phyloP scores from a whole-genome alignment of 2,797 vertebrate species.

The Nannoperca obscura region DNA sequence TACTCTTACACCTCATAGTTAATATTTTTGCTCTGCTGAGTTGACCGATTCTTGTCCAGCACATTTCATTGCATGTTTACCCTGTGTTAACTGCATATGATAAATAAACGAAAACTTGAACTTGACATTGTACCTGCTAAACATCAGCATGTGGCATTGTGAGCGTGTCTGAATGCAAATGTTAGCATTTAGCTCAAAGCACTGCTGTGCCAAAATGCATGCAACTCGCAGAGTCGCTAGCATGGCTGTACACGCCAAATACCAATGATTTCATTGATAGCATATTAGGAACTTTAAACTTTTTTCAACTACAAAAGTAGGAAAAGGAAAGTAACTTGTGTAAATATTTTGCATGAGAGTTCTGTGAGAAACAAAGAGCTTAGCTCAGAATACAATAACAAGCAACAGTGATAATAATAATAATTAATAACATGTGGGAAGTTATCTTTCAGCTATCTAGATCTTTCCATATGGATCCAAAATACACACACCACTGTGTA shows the following conservation, averaged over 20 bases:
- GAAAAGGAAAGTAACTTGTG: not conserved
- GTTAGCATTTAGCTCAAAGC: not conserved
- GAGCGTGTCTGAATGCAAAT: not conserved
- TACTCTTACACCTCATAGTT: too few relatives aligned
- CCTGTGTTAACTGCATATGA: too few relatives aligned
- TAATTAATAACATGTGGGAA: not conserved
- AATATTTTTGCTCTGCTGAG: too few relatives aligned
- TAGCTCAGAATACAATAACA: not conserved
- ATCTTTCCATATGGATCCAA: conserved; percentile 2
- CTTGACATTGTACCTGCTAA: not conserved
- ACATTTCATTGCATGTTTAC: too few relatives aligned
- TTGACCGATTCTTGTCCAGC: too few relatives aligned
- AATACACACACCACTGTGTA: not conserved
- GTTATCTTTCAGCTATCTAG: not conserved
- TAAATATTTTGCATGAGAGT: not conserved
- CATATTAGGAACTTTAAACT: not conserved
- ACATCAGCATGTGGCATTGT: not conserved
- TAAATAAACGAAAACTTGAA: not conserved
- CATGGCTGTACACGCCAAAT: not conserved
- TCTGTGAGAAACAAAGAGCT: not conserved
- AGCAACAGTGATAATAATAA: not conserved
- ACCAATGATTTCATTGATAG: not conserved
- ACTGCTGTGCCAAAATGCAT: not conserved
- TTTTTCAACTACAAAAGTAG: not conserved
- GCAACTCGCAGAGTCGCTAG: not conserved